Evolutionary conservation across 2,888 invertebrate genomes (phyloP), one percentile per base, ranked within the genome.

Genomic region (Perdita meconis): DNA sequence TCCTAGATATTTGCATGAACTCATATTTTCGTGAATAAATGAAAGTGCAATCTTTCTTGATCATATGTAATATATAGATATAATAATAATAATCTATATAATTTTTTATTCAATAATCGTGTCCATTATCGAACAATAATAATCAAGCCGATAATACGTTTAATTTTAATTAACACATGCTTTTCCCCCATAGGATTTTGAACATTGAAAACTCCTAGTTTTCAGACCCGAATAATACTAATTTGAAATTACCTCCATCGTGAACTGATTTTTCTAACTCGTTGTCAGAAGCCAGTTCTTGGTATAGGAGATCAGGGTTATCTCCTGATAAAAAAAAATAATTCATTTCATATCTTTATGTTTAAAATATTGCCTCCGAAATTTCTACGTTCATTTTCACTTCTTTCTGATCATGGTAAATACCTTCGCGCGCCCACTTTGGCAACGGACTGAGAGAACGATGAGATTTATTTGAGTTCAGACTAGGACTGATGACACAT

Each of bases 341-440:
- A 68, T 83, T 80, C 73, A 73, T 68, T 26, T 71, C 22, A 61
- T 26, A 38, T 56, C 50, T 34, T 30, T 2, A 44, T n/a, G 16
- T 36, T 16, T 16, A 47, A 8, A 26, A 24, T 30, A 34, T 50
- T 44, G 13, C 0, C 19, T 63, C 12, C 12, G 8, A 34, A 40
- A 24, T 26, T 50, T 63, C 8, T 63, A 34, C 22, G n/a, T 40
- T 50, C 16, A 60, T 50, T 44, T 60, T 50, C 30, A 30, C 2
- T 16, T 24, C 74, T 64, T 68, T 50, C 19, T 10, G 65, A 56
- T 44, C 55, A 63, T 74, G 6, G 64, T 78, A 79, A 87, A 87
- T 94, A 94, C 94, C 94, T 90, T 90, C 90, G 93, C 94, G 92
- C 69, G 94, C 94, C 94, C 94, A 94, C 89, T 93, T 94, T 67